Base-by-base conservation (phyloP, 1,140 invertebrate species). In the Fopius arisanus region DNA sequence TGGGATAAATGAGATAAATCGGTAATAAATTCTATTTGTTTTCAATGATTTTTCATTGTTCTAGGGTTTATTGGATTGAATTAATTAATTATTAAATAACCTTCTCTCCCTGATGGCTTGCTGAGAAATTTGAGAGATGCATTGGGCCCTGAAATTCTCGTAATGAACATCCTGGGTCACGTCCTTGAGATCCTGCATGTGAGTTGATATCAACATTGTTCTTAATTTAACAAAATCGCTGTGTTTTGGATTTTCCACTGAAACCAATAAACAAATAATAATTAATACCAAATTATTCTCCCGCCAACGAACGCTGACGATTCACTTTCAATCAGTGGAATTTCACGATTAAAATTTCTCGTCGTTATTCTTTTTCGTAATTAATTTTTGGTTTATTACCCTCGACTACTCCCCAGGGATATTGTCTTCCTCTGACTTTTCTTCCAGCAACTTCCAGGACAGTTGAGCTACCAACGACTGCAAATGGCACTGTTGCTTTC, bases 381-480 rank as follows among this genome's bases (percentile, higher is more conserved):
- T n/a, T n/a, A n/a, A n/a, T n/a, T n/a, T n/a, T n/a, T n/a, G n/a
- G n/a, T n/a, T n/a, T n/a, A n/a, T 79, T 87, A 94, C 94, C 93
- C 91, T 99, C 97, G 2, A 99, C 97, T 41, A 98, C 94, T 16
- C 98, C 98, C 98, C 98, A 99, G 0, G 97, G 97, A 89, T 99
- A 99, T 82, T 98, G 94, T 3, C 98, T 90, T 9, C 96, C 97
- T 71, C 97, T 90, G 31, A 97, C 93, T 84, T 95, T 94, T 79
- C 92, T 92, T 0, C 96, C 96, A n/a, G 93, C 93, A 1, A 97
- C 93, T 85, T 99, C 97, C 9, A 98, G 90, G n/a, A 97, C 93
- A 16, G 93, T 95, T 73, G 98, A 98, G 79, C 97, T 98, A 0
- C 97, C 97, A 31, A 99, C 95, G 0, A 99, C 96, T 0, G 98